Conservation (phyloP, 2,888 invertebrate genomes). For the Drosophila pegasa region DNA sequence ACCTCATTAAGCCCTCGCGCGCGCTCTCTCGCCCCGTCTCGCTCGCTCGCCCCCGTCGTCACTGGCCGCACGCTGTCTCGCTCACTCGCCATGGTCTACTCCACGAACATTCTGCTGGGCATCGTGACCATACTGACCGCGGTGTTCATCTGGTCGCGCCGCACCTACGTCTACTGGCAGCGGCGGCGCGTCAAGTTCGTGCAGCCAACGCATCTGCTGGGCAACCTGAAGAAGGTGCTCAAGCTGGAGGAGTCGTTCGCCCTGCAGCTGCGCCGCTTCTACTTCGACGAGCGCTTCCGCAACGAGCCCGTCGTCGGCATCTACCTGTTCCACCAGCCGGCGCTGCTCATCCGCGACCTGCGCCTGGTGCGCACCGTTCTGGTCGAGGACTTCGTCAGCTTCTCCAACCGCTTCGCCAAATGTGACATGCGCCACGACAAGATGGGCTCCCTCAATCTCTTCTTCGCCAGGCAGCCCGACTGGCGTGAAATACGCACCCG, state of each 20-base stretch:
- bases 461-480: slow-evolving; percentile 85
- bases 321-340: slow-evolving; percentile 85
- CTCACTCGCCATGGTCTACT: slow-evolving; percentile 74
- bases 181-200: slow-evolving; percentile 83
- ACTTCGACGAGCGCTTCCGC: slow-evolving; percentile 76
- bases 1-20: no score
- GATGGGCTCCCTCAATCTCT: slow-evolving; percentile 85
- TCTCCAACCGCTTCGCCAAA: slow-evolving; percentile 81
- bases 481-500: slow-evolving; percentile 85
- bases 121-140: slow-evolving; percentile 78
- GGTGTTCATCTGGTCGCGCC: slow-evolving; percentile 80
- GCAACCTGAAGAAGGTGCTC: slow-evolving; percentile 84
- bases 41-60: neutral
- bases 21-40: slow-evolving; percentile 1
- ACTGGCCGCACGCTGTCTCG: slow-evolving; percentile 39
- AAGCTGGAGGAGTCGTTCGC: slow-evolving; percentile 80
- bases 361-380: slow-evolving; percentile 85
- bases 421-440: slow-evolving; percentile 82
- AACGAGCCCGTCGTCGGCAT: slow-evolving; percentile 83
- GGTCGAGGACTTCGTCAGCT: slow-evolving; percentile 85
- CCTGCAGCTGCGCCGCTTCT: slow-evolving; percentile 82
- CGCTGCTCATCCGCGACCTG: slow-evolving; percentile 84
- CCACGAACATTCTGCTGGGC: slow-evolving; percentile 77
- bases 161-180: slow-evolving; percentile 85
- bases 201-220: slow-evolving; percentile 84